Evolutionary conservation across 1,140 invertebrate species (phyloP), one percentile per base, ranked within the genome.

Genomic region (Rhynchophorus ferrugineus): DNA sequence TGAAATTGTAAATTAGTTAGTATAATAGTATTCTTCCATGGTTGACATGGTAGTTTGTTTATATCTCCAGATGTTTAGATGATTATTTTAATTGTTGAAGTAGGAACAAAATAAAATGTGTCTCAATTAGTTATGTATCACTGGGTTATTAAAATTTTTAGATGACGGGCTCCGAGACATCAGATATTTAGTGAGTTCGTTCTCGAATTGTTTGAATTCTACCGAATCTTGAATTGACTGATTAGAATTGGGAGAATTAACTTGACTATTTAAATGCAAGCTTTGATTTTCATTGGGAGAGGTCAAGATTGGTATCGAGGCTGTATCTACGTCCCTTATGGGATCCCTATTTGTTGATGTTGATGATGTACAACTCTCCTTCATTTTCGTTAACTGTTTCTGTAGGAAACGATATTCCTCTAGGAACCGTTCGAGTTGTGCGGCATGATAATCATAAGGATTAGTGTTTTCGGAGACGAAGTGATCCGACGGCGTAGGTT

Each of bases 351-450:
- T n/a, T n/a, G n/a, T n/a, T n/a, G n/a, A n/a, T n/a, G n/a, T n/a
- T n/a, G n/a, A n/a, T n/a, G n/a, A n/a, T n/a, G n/a, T n/a, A 62
- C 83, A 81, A 19, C 82, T 83, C 60, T 84, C 80, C 61, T 85
- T 86, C 83, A 87, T 87, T 65, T 79, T 81, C 45, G 78, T 82
- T 49, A 88, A 65, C 64, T 87, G 83, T 65, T 85, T 81, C 65
- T 85, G 81, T 36, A 87, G 73, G 59, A 73, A 80, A 56, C 82
- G 74, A 62, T 87, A 88, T 60, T 88, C 84, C 62, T 86, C 82
- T 20, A 87, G 73, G 65, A 87, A 87, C 22, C 79, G 76, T 61
- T 87, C 84, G 36, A 88, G 67, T 63, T 87, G 84, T 2, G 83
- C 82, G 0, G 83, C 81, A 65, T 85, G 80, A 65, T 85, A 87